Conservation (phyloP, 1,140 invertebrate species). For the Aphaenogaster ashmeadi region DNA sequence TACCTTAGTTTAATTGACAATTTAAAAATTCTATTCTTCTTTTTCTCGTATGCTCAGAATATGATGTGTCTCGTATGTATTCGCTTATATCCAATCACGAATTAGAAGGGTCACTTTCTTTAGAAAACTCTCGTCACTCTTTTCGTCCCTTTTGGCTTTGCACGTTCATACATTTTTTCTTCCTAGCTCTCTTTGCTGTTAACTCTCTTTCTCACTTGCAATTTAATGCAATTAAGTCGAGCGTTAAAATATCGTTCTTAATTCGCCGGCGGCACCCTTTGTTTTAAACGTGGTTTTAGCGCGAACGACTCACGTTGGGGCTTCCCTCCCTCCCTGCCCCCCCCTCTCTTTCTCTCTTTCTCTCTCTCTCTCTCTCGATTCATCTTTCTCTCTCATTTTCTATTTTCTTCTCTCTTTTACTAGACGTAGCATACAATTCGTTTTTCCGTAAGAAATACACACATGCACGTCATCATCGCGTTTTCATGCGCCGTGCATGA, state of each 20-base stretch:
- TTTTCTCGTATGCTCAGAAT: background rate
- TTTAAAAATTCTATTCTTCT: background rate
- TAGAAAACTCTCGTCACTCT: conserved; percentile 51
- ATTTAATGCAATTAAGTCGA: conserved; percentile 82
- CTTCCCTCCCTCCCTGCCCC: background rate
- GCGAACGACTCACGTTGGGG: conserved; percentile 50
- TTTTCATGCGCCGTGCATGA: conserved; percentile 36
- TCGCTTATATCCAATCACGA: conserved; percentile 65
- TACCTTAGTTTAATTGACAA: background rate
- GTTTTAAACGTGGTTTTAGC: conserved; percentile 74
- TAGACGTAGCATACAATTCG: conserved; percentile 37
- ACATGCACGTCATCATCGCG: conserved; percentile 35
- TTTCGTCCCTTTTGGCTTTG: conserved; percentile 46
- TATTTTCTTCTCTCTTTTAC: background rate
- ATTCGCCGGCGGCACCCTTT: conserved; percentile 78
- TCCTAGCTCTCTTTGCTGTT: conserved; percentile 35
- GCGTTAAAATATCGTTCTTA: conserved; percentile 83
- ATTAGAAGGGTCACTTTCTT: conserved; percentile 60
- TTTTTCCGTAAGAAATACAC: conserved; percentile 63
- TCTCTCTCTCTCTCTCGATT: background rate
- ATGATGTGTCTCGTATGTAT: conserved; percentile 62
- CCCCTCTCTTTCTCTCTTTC: background rate
- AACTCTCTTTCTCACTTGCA: conserved; percentile 61
- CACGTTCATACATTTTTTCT: conserved; percentile 60
- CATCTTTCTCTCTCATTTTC: background rate